Base-by-base conservation (phyloP, 2,113 vertebrate species). In the Paradoxurus hermaphroditus region DNA sequence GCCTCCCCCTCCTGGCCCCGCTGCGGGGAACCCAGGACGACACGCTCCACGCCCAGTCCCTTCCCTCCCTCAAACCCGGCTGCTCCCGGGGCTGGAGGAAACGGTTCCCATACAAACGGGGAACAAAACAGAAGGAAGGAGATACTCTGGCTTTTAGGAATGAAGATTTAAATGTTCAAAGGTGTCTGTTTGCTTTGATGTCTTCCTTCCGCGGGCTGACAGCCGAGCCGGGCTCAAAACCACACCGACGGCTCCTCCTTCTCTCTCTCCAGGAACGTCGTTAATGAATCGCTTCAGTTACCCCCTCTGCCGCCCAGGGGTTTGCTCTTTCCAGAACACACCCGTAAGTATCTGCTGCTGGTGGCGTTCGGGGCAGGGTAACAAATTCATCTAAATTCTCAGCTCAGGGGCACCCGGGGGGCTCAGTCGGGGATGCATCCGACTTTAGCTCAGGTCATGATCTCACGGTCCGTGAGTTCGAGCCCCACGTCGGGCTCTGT, bases 221-320 rank as follows among this genome's bases (percentile, higher is more conserved):
- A 15, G 27, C 1, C 7, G 14, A 16, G n/a, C n/a, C 53, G 12
- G 16, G 23, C 23, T 65, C 72, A 63, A 56, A 79, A 49, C 25
- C 70, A 81, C 56, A 85, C 8, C 49, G 41, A n/a, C 86, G 23
- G 94, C 59, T 62, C 36, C 41, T 72, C 19, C 72, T 19, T 67
- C 67, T 89, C 46, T 83, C 84, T 93, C 34, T 78, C 87, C 53
- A 98, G 98, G 90, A 98, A 98, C 88, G 94, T 98, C 68, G 0
- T 31, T 0, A 41, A 77, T 44, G 23, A 97, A 1, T 79, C 79
- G 9, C 39, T 0, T 59, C 91, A 75, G 1, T 39, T 96, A 81
- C 97, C 97, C 4, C 84, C 97, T 72, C 84, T 98, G 86, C 98
- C 97, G 34, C 98, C 97, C 56, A 95, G 98, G n/a, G 56, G 11